A percentile compares a stretch with the other conserved stretches of the same genome.
These are phyloP conservation scores for Oryzias celebensis DNA, from an alignment of 2,113 vertebrate genomes.

Conservation along the genomic window DNA sequence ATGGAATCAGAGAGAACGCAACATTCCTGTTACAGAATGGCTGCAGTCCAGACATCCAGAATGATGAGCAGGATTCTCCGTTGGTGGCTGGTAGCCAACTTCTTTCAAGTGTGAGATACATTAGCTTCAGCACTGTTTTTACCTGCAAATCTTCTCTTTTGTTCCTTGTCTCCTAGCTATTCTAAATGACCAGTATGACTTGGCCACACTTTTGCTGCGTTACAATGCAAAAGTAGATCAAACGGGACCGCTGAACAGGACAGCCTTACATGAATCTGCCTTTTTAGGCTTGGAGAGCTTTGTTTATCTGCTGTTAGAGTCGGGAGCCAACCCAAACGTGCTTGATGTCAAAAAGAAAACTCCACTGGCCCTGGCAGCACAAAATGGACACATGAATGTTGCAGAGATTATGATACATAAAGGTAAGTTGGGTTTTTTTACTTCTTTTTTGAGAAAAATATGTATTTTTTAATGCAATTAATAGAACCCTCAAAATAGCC, in stretches of 20 bases:
- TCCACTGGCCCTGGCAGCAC: slow-evolving; percentile 89
- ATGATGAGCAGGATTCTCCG: slow-evolving; percentile 86
- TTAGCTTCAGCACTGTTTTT: not conserved
- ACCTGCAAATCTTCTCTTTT: slow-evolving; percentile 1
- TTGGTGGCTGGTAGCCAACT: slow-evolving; percentile 79
- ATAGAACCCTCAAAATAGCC: no score
- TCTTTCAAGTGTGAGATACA: not conserved
- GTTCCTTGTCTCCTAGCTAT: slow-evolving; percentile 76
- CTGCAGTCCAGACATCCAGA: slow-evolving; percentile 83
- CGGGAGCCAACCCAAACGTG: slow-evolving; percentile 85
- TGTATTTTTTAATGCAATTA: no score
- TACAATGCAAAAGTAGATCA: slow-evolving; percentile 83
- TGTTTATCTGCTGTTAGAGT: slow-evolving; percentile 82
- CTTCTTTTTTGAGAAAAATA: not conserved
- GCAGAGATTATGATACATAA: slow-evolving; percentile 85
- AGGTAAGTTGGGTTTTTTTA: slow-evolving; percentile 70
- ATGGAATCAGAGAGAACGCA: slow-evolving; percentile 81
- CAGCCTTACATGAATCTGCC: slow-evolving; percentile 89
- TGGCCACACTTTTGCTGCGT: slow-evolving; percentile 83
- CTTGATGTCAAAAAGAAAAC: slow-evolving; percentile 85
- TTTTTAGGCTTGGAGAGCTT: slow-evolving; percentile 84
- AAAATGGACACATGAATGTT: slow-evolving; percentile 85
- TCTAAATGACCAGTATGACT: slow-evolving; percentile 82
- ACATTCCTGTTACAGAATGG: slow-evolving; percentile 86
- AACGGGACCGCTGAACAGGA: slow-evolving; percentile 83